Conservation (phyloP, 1,140 invertebrate species). For the Nilaparvata lugens region DNA sequence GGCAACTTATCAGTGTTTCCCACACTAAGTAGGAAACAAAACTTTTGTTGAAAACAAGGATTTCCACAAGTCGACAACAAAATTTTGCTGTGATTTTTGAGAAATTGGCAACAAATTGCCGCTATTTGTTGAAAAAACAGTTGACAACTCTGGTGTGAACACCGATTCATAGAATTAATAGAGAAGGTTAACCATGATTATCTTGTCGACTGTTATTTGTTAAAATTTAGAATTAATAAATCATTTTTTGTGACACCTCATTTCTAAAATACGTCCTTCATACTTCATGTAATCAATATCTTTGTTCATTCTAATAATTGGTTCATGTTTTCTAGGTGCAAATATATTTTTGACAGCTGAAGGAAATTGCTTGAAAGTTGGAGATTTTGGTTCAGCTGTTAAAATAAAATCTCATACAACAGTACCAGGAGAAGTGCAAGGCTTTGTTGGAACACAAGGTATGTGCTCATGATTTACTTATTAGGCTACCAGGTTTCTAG, state of each 20-base stretch:
- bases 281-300: not conserved
- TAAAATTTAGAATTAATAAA: not conserved
- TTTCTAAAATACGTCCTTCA: not conserved
- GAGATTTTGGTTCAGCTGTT: slow-evolving; percentile 82
- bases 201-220: not conserved
- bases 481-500: too few species aligned
- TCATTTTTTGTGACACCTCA: not conserved
- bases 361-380: slow-evolving; percentile 75
- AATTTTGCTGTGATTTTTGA: too few species aligned
- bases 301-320: not conserved
- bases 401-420: slow-evolving; percentile 80
- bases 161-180: too few species aligned
- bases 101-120: too few species aligned
- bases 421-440: slow-evolving; percentile 73
- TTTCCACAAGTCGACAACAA: too few species aligned
- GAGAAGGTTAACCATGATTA: too few species aligned
- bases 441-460: slow-evolving; percentile 82
- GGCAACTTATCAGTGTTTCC: too few species aligned
- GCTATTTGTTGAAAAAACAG: too few species aligned
- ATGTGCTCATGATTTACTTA: too few species aligned
- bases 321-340: slow-evolving; percentile 45
- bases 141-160: too few species aligned
- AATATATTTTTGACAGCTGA: slow-evolving; percentile 82
- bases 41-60: too few species aligned
- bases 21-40: too few species aligned